A percentile compares a stretch with the other conserved stretches of the same genome.
Evolutionary conservation across 2,888 invertebrate species (phyloP).

Genomic region (Thereva unica): DNA sequence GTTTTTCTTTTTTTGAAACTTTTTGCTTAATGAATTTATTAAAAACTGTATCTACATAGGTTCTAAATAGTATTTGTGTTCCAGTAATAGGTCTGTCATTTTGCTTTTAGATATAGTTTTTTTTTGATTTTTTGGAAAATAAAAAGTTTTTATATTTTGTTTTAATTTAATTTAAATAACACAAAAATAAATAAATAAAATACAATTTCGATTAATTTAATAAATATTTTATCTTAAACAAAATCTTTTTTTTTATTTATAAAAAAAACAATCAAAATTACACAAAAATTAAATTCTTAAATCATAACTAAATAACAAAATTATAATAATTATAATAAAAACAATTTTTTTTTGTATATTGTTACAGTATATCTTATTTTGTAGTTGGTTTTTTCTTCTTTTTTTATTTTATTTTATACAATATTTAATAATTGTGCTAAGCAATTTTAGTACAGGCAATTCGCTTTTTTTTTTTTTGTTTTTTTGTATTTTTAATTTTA

Average conservation of each 20-base stretch:
- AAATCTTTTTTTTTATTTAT: no score
- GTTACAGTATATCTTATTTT: constrained; percentile 8
- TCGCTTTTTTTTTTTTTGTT: constrained; percentile 3
- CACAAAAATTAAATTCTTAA: constrained; percentile 25
- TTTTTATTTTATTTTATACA: constrained; percentile 11
- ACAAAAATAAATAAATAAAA: no score
- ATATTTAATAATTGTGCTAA: constrained; percentile 29
- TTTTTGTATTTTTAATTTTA: constrained; percentile 4
- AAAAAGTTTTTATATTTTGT: no score
- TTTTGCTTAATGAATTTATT: constrained; percentile 5
- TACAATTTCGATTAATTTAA: no score
- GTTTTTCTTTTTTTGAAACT: constrained; percentile 11
- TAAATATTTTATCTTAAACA: no score
- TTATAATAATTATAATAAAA: no score
- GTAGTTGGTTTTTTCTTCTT: neutral
- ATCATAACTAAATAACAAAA: constrained; percentile 28
- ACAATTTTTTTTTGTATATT: constrained; percentile 14
- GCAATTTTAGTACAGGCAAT: constrained; percentile 25
- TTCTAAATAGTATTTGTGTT: constrained; percentile 30
- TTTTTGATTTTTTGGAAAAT: constrained; percentile 2
- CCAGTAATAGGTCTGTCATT: constrained; percentile 19
- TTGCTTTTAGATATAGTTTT: constrained; percentile 24
- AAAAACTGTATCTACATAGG: constrained; percentile 26
- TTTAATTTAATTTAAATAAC: no score
- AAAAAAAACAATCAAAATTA: constrained; percentile 14